These are phyloP conservation scores for Stenchaetothrips biformis DNA, from an alignment of 2,888 invertebrate species.

Conservation along the genomic window DNA sequence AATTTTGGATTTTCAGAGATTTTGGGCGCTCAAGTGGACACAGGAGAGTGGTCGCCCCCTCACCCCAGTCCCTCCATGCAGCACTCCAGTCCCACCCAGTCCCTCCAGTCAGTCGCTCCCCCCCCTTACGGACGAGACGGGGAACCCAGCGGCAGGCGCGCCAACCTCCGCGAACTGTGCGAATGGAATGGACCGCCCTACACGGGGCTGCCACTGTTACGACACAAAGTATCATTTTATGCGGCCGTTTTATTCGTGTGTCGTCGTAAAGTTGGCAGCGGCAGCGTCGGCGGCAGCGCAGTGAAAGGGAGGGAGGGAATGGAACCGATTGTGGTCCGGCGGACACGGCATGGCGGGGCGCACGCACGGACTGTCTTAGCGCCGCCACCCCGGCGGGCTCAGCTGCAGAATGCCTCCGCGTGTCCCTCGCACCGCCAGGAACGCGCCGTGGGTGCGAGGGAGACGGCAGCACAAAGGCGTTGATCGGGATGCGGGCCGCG, in stretches of 20 bases:
- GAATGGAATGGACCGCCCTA: too few species aligned
- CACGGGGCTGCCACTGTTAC: not conserved
- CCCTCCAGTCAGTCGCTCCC: too few species aligned
- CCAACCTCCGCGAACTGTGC: too few species aligned
- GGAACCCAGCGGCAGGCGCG: too few species aligned
- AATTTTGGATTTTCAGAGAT: too few species aligned
- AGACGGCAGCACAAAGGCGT: not conserved
- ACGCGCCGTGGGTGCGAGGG: not conserved
- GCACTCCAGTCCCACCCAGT: too few species aligned
- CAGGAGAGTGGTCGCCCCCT: too few species aligned
- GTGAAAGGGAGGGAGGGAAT: not conserved
- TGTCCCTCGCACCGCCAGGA: not conserved
- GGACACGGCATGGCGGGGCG: not conserved
- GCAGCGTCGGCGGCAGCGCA: not conserved
- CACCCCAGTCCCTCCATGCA: too few species aligned
- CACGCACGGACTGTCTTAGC: not conserved
- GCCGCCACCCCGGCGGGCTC: not conserved
- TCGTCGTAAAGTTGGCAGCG: conserved; percentile 7
- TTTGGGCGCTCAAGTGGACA: too few species aligned
- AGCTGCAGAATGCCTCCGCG: not conserved
- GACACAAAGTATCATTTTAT: conserved; percentile 6
- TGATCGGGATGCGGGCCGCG: too few species aligned
- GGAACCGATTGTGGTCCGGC: too few species aligned
- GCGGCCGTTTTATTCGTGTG: not conserved
- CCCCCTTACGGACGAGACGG: too few species aligned